Evolutionary conservation across 2,888 invertebrate species (phyloP), one percentile per base, ranked within the genome.

Genomic region (Drosophila longiperda): DNA sequence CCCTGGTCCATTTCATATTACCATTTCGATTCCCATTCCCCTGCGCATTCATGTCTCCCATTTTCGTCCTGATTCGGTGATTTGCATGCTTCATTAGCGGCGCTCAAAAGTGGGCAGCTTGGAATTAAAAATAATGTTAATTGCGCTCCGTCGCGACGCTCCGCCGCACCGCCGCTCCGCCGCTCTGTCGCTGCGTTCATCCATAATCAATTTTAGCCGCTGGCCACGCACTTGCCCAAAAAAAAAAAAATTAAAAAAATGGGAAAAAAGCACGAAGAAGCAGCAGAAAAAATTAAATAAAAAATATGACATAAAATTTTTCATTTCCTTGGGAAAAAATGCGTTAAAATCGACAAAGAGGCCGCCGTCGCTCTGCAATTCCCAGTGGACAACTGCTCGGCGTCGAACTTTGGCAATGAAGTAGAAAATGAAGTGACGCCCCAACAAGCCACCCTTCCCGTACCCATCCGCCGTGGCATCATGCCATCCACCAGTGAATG

Each of bases 191-290:
- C 60, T 53, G 62, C 78, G 84, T 84, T 89, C 89, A 91, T 90
- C 90, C 90, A 87, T 91, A 91, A 91, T 91, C 91, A 91, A 92
- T 91, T 92, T 91, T 70, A 68, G 90, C 89, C 92, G 86, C 83
- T 68, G 87, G 90, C 86, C 80, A 81, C 38, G 52, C 68, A 65
- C 65, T 62, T 73, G 66, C 69, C 65, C 65, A 52, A 29, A 29
- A 36, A 57, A 45, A 50, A 17, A 75, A 57, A 62, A 54, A 75
- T 72, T 64, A 69, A 66, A 73, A 58, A 62, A n/a, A 15, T 7
- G 12, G 23, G 52, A 68, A 79, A 84, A 85, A 83, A 53, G 20
- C 38, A n/a, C 9, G 15, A 38, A 26, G 38, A 55, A 55, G 36
- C 23, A 55, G 1, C 33, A 45, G 71, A 78, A 75, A 71, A 77